These are phyloP conservation scores for Sycophila sp. DNA, from an alignment of 1,140 invertebrate genomes.

Conservation along the genomic window DNA sequence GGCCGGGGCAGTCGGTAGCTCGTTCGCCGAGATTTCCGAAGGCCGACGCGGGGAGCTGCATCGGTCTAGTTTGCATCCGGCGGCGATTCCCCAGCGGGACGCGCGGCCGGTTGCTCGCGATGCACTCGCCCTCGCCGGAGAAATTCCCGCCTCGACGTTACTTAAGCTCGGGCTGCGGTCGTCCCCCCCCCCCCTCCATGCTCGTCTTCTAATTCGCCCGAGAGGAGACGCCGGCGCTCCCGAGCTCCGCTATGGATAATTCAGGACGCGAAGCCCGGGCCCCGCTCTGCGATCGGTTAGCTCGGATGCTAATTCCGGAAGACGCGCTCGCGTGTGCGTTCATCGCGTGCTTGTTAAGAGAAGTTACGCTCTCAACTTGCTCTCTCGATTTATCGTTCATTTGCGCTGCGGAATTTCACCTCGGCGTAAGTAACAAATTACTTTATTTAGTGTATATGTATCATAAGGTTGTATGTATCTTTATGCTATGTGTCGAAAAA, in stretches of 20 bases:
- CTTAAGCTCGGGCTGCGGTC: conserved; percentile 10
- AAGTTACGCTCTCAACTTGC: too few species aligned
- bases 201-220: conserved; percentile 32
- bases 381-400: too few species aligned
- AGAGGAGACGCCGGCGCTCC: conserved; percentile 12
- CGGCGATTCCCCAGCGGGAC: conserved; percentile 38
- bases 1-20: background rate
- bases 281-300: background rate
- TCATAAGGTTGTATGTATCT: too few species aligned
- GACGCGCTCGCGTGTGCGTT: too few species aligned
- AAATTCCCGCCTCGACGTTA: conserved; percentile 13
- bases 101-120: conserved; percentile 50
- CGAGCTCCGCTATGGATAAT: conserved; percentile 12
- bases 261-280: background rate
- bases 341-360: too few species aligned
- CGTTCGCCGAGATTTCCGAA: conserved; percentile 52
- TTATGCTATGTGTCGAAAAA: too few species aligned
- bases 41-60: conserved; percentile 31
- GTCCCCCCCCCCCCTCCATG: background rate
- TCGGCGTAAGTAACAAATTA: too few species aligned
- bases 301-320: background rate
- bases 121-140: conserved; percentile 43
- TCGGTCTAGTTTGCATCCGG: conserved; percentile 9
- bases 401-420: too few species aligned
- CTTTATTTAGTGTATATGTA: too few species aligned